These are phyloP conservation scores for Boloria euphrosyne DNA, from an alignment of 2,888 invertebrate species.

Conservation along the genomic window DNA sequence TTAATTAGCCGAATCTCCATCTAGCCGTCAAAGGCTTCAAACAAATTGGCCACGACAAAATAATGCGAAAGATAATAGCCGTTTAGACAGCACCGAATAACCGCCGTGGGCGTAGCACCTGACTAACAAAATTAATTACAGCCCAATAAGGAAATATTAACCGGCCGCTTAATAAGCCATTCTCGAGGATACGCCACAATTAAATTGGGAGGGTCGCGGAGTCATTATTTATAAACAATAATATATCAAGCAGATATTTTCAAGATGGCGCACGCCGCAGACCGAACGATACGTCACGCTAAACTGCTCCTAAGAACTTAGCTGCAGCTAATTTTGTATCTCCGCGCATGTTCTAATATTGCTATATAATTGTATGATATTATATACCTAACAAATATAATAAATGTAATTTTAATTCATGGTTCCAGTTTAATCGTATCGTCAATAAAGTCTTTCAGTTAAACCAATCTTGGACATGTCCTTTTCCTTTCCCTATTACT, in stretches of 20 bases:
- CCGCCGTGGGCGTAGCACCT: slow-evolving; percentile 73
- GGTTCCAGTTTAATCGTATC: too few species aligned
- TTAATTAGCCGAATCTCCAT: slow-evolving; percentile 73
- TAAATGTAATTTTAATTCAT: too few species aligned
- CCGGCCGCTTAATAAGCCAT: slow-evolving; percentile 80
- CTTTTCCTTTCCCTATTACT: too few species aligned
- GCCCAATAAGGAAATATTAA: slow-evolving; percentile 80
- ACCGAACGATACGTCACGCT: slow-evolving; percentile 58
- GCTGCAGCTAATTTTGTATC: slow-evolving; percentile 41
- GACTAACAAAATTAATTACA: slow-evolving; percentile 81
- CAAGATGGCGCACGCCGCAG: slow-evolving; percentile 77
- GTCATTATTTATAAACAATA: slow-evolving; percentile 82
- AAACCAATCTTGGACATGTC: too few species aligned
- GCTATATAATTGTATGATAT: background rate
- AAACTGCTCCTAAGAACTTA: slow-evolving; percentile 38
- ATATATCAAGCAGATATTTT: slow-evolving; percentile 81
- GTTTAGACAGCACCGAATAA: slow-evolving; percentile 57
- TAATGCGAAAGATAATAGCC: slow-evolving; percentile 76
- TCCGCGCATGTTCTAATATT: background rate
- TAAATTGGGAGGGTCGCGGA: slow-evolving; percentile 77
- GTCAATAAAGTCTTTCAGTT: too few species aligned
- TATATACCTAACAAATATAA: too few species aligned
- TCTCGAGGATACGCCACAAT: slow-evolving; percentile 78
- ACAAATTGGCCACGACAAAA: slow-evolving; percentile 77
- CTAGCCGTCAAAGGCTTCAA: slow-evolving; percentile 75